A percentile compares a stretch with the other conserved stretches of the same genome.
phyloP scores from a whole-genome alignment of 2,888 invertebrate genomes.

The Andrena marginata region DNA sequence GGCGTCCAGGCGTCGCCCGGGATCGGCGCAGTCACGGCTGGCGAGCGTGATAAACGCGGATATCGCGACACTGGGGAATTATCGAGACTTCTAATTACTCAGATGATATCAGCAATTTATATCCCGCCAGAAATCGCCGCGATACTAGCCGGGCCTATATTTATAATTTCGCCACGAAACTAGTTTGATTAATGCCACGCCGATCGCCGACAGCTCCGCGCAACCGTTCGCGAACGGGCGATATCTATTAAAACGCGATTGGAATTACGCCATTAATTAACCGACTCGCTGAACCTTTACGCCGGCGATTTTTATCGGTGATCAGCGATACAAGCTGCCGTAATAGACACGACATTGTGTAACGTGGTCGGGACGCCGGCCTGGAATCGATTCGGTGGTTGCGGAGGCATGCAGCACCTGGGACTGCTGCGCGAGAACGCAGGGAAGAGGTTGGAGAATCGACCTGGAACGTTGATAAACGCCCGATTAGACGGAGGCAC shows the following conservation, averaged over 20 bases:
- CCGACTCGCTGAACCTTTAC: slow-evolving; percentile 51
- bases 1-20: not conserved
- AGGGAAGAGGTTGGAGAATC: not conserved
- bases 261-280: slow-evolving; percentile 60
- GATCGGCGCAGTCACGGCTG: not conserved
- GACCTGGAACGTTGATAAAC: slow-evolving; percentile 49
- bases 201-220: slow-evolving; percentile 66
- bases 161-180: slow-evolving; percentile 59
- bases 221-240: slow-evolving; percentile 11
- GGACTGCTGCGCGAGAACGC: not conserved
- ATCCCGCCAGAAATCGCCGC: not conserved
- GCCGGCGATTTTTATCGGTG: slow-evolving; percentile 14
- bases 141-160: slow-evolving; percentile 11
- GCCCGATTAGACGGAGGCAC: slow-evolving; percentile 47
- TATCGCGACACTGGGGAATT: slow-evolving; percentile 24
- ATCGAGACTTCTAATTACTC: slow-evolving; percentile 45
- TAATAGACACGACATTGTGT: slow-evolving; percentile 12
- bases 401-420: not conserved
- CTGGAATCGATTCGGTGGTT: not conserved
- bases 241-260: slow-evolving; percentile 59
- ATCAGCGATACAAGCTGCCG: not conserved
- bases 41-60: not conserved
- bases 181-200: slow-evolving; percentile 69
- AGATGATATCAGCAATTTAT: slow-evolving; percentile 52
- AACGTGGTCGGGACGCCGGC: not conserved